Base-by-base conservation (phyloP, 2,797 vertebrate species). In the Parambassis ranga region DNA sequence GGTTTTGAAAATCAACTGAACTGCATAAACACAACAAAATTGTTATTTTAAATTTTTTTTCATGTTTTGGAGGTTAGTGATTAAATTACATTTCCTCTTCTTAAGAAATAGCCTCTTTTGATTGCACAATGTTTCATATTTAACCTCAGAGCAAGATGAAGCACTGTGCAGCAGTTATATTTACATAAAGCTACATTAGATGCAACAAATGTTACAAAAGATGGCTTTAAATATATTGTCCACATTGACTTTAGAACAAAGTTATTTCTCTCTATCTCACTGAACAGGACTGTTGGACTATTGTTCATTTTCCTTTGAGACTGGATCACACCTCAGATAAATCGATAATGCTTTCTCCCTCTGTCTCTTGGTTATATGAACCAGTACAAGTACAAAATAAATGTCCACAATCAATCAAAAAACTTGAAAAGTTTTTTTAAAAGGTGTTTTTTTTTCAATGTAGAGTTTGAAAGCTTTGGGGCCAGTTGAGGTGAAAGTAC, bases 401-500 rank as follows among this genome's bases (percentile, higher is more conserved):
- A 65, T 50, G 47, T 46, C 52, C 27, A 39, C 50, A 20, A 77
- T 82, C 43, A 50, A 77, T 76, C 66, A 61, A 35, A 36, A 59
- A 26, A 7, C 33, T 31, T 52, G 24, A 53, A 18, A 7, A 63
- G 65, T 82, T 71, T 57, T 80, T 77, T 73, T 22, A 36, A 70
- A 33, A 64, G 10, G 15, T 41, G 50, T 69, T 60, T 75, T 47
- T n/a, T 74, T 71, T 80, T 49, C 64, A 59, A 43, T 55, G 53
- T 10, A 39, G 32, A 48, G 43, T 64, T 55, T 51, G 32, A 41
- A 68, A 7, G 53, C 58, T 81, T 56, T 8, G 20, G 70, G 57
- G 47, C 26, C 61, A 70, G 48, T 80, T 73, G 69, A n/a, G n/a
- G n/a, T 44, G 50, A 71, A 76, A 73, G 58, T 60, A 77, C 59